These are phyloP conservation scores for Amblyopsis hoosieri DNA, from an alignment of 2,797 vertebrate genomes.

Conservation along the genomic window DNA sequence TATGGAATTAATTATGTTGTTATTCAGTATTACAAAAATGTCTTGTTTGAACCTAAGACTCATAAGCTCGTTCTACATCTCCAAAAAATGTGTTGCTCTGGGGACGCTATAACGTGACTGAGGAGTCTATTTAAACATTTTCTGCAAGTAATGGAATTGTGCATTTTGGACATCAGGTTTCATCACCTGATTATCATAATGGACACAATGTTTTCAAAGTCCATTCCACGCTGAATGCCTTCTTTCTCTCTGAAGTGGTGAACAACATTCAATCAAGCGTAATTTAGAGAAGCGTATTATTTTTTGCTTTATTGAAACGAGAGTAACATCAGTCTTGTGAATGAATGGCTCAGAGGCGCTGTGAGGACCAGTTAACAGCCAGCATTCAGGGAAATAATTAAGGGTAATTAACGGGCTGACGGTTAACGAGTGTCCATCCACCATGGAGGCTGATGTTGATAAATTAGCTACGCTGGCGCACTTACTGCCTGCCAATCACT, in stretches of 20 bases:
- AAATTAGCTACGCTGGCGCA: conserved; percentile 73
- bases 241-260: conserved; percentile 5
- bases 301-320: conserved; percentile 19
- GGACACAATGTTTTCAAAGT: neutral
- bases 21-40: too few relatives aligned
- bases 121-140: too few relatives aligned
- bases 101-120: too few relatives aligned
- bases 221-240: neutral
- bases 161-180: too few relatives aligned
- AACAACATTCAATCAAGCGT: neutral
- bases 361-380: conserved; percentile 60
- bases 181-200: neutral
- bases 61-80: too few relatives aligned
- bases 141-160: too few relatives aligned
- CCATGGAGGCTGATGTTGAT: conserved; percentile 72
- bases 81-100: too few relatives aligned
- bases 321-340: conserved; percentile 27
- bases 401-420: conserved; percentile 77
- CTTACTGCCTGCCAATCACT: conserved; percentile 79
- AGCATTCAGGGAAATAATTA: conserved; percentile 77
- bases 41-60: too few relatives aligned
- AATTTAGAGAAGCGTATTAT: conserved; percentile 11
- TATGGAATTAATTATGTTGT: neutral
- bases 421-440: conserved; percentile 75
- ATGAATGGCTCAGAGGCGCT: conserved; percentile 52